Evolutionary conservation across 2,888 invertebrate species (phyloP).

Genomic region (Athalia rosae): DNA sequence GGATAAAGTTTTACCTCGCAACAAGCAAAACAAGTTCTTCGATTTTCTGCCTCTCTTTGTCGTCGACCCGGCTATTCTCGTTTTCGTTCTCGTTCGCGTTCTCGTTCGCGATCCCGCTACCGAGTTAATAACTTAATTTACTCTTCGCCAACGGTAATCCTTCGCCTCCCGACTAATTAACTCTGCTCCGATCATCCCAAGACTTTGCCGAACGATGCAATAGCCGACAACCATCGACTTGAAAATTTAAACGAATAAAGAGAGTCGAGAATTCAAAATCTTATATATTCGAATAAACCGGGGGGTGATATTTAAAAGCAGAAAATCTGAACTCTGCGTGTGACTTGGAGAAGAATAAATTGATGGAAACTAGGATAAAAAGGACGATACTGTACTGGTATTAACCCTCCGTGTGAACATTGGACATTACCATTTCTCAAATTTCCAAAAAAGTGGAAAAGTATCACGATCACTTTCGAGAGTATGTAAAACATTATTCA

Average conservation of each 20-base stretch:
- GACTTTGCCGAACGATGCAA: background rate
- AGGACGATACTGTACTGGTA: too few relatives aligned
- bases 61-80: background rate
- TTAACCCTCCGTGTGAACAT: too few relatives aligned
- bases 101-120: conserved; percentile 13
- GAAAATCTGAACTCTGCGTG: too few relatives aligned
- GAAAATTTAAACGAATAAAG: background rate
- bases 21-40: background rate
- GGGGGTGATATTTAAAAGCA: too few relatives aligned
- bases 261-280: too few relatives aligned
- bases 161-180: conserved; percentile 18
- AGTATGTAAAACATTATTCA: too few relatives aligned
- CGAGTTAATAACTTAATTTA: conserved; percentile 39
- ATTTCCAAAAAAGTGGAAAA: too few relatives aligned
- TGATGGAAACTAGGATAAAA: too few relatives aligned
- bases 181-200: background rate
- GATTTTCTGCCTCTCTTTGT: background rate
- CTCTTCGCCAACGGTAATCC: conserved; percentile 28
- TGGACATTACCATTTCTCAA: too few relatives aligned
- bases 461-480: too few relatives aligned
- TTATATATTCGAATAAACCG: too few relatives aligned
- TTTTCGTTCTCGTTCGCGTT: background rate
- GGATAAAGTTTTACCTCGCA: conserved; percentile 22
- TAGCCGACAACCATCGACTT: background rate
- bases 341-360: too few relatives aligned